Evolutionary conservation across 2,797 vertebrate species (phyloP), one percentile per base, ranked within the genome.

Genomic region (Diceros bicornis): DNA sequence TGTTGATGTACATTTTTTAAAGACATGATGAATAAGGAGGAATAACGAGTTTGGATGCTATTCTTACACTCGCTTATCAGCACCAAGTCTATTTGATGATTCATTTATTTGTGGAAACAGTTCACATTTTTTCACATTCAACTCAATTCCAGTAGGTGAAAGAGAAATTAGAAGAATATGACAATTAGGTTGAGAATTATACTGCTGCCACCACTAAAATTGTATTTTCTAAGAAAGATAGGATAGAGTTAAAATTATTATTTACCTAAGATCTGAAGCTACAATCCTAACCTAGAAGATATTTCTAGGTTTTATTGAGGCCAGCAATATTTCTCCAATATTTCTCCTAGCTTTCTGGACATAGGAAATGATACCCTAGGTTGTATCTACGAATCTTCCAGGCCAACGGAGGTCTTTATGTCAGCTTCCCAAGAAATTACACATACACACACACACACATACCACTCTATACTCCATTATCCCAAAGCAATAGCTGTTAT

Each of bases 101-200:
- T 79, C 34, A 82, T 66, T 89, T 82, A 91, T 79, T 62, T 92
- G 37, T 72, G 86, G 50, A 95, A 78, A 92, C 11, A 78, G 29
- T 59, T 86, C 29, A 66, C 25, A 59, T 75, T 86, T 89, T 82
- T 17, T 50, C 69, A 74, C 41, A 82, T 61, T 41, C 27, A 82
- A 87, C 34, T 89, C 13, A 94, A 23, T 83, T 89, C 59, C 5
- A 47, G 7, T 32, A 90, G 32, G 11, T 74, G 11, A 95, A 61
- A 64, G 17, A 32, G 11, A 85, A 94, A 81, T 85, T 52, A 87
- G 50, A 96, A 72, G 7, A 95, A 50, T 44, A 81, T 69, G 23
- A 75, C 29, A 52, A 44, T 52, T 61, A 85, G 9, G 18, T 64
- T 44, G 1, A 94, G 14, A 74, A 94, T 47, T 87, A 74, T 52